phyloP scores from a whole-genome alignment of 1,140 invertebrate species.

The Anagrus nilaparvatae region DNA sequence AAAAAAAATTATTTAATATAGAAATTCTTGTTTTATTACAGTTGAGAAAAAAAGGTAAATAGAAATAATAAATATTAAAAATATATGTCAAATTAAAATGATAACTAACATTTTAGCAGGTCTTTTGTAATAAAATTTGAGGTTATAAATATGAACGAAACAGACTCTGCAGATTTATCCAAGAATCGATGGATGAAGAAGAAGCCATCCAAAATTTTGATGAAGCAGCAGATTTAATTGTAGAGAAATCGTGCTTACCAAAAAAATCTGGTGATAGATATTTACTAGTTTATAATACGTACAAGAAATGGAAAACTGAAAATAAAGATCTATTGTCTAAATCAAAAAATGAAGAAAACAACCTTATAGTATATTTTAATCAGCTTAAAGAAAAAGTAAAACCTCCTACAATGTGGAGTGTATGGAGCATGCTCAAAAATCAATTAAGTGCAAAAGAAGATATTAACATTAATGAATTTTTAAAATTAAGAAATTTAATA shows the following conservation, averaged over 20 bases:
- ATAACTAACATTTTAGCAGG: no score
- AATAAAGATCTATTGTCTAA: constrained; percentile 1
- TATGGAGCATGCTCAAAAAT: neutral
- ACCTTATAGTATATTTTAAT: constrained; percentile 11
- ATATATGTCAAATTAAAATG: no score
- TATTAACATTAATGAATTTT: constrained; percentile 7
- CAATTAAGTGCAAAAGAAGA: neutral
- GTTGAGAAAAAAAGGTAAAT: no score
- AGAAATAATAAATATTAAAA: no score
- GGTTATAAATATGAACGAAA: neutral
- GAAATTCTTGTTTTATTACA: no score
- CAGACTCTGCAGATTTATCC: neutral
- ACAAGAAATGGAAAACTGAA: constrained; percentile 5
- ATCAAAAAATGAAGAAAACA: constrained; percentile 9
- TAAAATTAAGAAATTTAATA: constrained; percentile 6
- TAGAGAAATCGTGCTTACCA: constrained; percentile 1
- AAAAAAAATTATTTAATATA: no score
- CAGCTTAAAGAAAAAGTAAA: constrained; percentile 7
- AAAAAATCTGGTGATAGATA: constrained; percentile 8
- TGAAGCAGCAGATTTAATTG: neutral
- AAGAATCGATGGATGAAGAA: neutral
- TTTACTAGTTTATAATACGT: constrained; percentile 4
- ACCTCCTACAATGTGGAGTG: constrained; percentile 11
- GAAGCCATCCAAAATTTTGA: constrained; percentile 6
- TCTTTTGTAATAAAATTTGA: no score